Base-by-base conservation (phyloP, 1,140 invertebrate species). In the Leptopilina boulardi region DNA sequence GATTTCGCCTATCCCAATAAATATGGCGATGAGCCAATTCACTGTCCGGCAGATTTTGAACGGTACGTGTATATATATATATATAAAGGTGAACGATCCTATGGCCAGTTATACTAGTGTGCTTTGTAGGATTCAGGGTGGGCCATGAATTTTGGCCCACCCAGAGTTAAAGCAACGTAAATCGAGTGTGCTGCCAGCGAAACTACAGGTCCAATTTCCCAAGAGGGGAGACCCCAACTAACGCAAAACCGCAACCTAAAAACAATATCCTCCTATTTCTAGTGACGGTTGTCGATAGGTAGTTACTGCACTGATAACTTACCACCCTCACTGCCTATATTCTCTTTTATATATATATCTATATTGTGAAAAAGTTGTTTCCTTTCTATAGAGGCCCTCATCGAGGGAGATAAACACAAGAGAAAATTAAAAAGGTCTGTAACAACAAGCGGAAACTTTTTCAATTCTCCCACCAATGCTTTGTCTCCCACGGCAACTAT, bases 171-270 rank as follows among this genome's bases (percentile, higher is more conserved):
- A 88, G 83, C 86, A 84, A 80, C 82, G 85, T 89, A 89, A 89
- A 89, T 89, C 86, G 84, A 89, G 84, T 85, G 79, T 82, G 77
- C 80, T 84, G 86, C 81, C 83, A 84, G 82, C 83, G 80, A 82
- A 81, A 83, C 82, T 86, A 81, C 74, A 82, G 84, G 82, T 85
- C 86, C 88, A 89, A 89, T 89, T 89, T 89, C 87, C 88, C 88
- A 86, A 79, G 88, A 87, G 87, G 79, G 77, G 34, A 38, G 5
- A 38, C 34, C 34, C 8, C n/a, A n/a, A 83, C 81, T 83, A 76
- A 83, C 77, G 82, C 84, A 87, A 89, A 89, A 89, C 87, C 88
- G 82, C 87, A 89, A 84, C 87, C 87, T 88, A 89, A 89, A 89
- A 89, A 89, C 88, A 88, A 88, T 88, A 89, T 88, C 84, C 86